A percentile compares a stretch with the other conserved stretches of the same genome.
Conservation (phyloP, 2,113 vertebrate genomes). For the Scomber colias region DNA sequence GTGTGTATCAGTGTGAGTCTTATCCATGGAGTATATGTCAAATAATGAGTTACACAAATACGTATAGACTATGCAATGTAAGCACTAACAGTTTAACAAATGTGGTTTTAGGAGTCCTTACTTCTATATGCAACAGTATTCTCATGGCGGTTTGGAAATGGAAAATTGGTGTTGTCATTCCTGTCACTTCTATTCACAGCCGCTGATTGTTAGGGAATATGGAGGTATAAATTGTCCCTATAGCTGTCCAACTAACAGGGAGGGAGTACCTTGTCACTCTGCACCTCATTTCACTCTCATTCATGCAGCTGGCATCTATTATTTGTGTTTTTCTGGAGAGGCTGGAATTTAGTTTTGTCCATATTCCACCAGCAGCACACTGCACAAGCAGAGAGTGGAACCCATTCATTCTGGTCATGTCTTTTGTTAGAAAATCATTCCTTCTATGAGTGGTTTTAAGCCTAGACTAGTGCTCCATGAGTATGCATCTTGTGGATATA, state of each 20-base stretch:
- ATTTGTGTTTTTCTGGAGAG: slow-evolving; percentile 51
- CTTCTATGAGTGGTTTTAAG: no score
- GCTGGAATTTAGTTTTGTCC: slow-evolving; percentile 36
- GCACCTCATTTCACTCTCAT: slow-evolving; percentile 50
- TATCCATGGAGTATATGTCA: neutral
- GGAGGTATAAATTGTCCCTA: slow-evolving; percentile 51
- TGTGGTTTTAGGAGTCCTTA: neutral
- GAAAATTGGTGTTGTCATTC: slow-evolving; percentile 32
- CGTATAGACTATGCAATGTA: neutral
- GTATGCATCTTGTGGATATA: neutral
- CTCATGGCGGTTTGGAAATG: slow-evolving; percentile 19
- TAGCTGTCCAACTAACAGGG: slow-evolving; percentile 50
- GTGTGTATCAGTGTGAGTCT: neutral
- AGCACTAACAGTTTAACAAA: neutral
- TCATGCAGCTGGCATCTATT: slow-evolving; percentile 47
- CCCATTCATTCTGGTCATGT: slow-evolving; percentile 10
- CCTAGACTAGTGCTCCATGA: neutral
- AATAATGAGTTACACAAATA: neutral
- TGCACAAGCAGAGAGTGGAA: slow-evolving; percentile 13
- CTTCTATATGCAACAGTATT: slow-evolving; percentile 15
- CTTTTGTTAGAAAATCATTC: slow-evolving; percentile 2
- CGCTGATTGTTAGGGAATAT: slow-evolving; percentile 35
- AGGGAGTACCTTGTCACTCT: slow-evolving; percentile 41
- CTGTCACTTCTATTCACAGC: slow-evolving; percentile 44
- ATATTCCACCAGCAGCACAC: slow-evolving; percentile 15